These are phyloP conservation scores for Semaprochilodus insignis DNA, from an alignment of 2,797 vertebrate species.

Conservation along the genomic window DNA sequence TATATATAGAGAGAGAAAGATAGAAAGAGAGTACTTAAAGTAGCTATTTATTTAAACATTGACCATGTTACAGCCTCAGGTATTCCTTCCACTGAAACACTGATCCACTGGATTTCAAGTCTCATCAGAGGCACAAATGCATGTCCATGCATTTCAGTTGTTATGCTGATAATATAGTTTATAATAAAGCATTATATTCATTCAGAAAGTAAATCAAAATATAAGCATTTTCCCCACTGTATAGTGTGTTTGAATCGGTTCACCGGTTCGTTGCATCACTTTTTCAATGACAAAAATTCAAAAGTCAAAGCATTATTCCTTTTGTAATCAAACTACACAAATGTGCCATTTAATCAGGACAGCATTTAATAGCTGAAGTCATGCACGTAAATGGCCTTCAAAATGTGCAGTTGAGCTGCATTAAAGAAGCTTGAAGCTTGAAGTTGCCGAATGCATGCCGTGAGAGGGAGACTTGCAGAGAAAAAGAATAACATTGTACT, in stretches of 20 bases:
- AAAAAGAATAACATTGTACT: conserved; percentile 19
- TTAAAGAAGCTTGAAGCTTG: conserved; percentile 31
- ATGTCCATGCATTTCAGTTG: too few species aligned
- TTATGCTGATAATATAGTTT: too few species aligned
- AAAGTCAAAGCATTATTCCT: conserved; percentile 1
- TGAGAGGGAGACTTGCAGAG: conserved; percentile 31
- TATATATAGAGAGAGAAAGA: too few species aligned
- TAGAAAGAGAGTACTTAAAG: too few species aligned
- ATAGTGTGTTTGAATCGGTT: not conserved
- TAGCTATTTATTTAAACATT: too few species aligned
- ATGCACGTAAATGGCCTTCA: conserved; percentile 1
- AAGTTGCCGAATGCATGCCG: conserved; percentile 15
- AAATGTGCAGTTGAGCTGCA: conserved; percentile 1
- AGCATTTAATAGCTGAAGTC: conserved; percentile 10
- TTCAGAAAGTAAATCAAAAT: too few species aligned
- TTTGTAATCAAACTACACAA: conserved; percentile 21
- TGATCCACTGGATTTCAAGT: too few species aligned
- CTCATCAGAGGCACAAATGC: too few species aligned
- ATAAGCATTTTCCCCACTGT: too few species aligned
- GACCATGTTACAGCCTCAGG: too few species aligned
- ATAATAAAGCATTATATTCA: too few species aligned
- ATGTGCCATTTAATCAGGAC: not conserved
- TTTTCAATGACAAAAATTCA: not conserved
- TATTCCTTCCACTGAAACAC: too few species aligned
- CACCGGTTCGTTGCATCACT: not conserved